Percentiles rank a stretch among this genome's conserved stretches.
phyloP scores from a whole-genome alignment of 2,113 vertebrate genomes.

The Oophaga pumilio region DNA sequence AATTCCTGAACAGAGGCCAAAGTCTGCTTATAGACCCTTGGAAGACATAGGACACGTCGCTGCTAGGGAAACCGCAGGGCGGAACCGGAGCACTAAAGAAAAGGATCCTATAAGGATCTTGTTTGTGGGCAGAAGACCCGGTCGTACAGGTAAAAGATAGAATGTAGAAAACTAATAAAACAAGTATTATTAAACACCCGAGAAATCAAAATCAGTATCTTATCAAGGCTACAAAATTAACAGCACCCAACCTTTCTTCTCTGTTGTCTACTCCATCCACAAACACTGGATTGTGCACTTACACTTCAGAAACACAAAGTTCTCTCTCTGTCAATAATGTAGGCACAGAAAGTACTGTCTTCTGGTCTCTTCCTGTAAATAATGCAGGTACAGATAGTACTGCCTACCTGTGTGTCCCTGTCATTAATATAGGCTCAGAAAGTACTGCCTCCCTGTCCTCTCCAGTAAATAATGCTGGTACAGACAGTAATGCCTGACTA shows the following conservation, averaged over 20 bases:
- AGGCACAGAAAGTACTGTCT: no score
- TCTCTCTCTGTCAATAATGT: no score
- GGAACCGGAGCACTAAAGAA: not conserved
- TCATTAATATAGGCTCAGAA: not conserved
- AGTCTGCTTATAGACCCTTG: constrained; percentile 39
- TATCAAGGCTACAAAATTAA: no score
- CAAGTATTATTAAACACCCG: not conserved
- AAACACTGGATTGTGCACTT: no score
- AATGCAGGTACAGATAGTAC: not conserved
- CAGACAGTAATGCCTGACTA: not conserved
- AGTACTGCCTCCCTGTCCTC: not conserved
- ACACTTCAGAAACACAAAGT: no score
- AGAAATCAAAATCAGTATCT: not conserved
- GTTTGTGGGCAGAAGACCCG: not conserved
- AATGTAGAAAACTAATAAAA: not conserved
- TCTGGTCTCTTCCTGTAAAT: not conserved
- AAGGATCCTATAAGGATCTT: not conserved
- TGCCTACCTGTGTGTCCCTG: not conserved
- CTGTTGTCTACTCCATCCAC: no score
- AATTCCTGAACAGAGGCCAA: constrained; percentile 69
- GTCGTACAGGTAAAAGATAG: not conserved
- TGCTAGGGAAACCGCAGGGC: constrained; percentile 13
- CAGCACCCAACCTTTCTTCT: no score
- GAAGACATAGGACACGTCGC: constrained; percentile 20
- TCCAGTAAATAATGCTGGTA: not conserved